Base-by-base conservation (phyloP, 1,140 invertebrate species). In the Drosophila neocordata region DNA sequence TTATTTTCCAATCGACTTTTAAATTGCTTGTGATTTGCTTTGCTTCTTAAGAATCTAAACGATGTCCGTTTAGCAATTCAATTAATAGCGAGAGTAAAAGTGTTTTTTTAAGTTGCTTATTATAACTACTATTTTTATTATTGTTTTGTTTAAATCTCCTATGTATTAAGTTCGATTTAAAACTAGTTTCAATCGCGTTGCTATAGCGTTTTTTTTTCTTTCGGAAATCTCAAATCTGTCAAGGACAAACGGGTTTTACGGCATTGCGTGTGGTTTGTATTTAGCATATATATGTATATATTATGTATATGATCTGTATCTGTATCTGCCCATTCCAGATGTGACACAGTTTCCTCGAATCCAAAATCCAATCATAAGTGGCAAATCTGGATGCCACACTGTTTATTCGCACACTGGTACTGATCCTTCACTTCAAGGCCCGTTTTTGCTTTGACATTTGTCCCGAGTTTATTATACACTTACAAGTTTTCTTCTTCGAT, bases 261-360 rank as follows among this genome's bases (percentile, higher is more conserved):
- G 31, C 66, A 77, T 75, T 76, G 65, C 72, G 73, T 76, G 73
- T 53, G 53, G 6, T 53, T 48, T 65, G 48, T 59, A 51, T 71
- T 76, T 77, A 75, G 73, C 73, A 76, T 76, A 77, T 77, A 77
- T 64, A 76, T 76, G 60, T 73, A 75, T 75, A 75, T 75, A 75
- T 75, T 75, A 75, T 75, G 72, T 75, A 65, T 56, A 53, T 70
- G 57, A 38, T 62, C 11, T 13, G 44, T 31, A 31, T 37, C 37
- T 12, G 13, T 7, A 5, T 7, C 34, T 22, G 12, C 58, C 68
- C 68, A n/a, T 34, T 38, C 31, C 13, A 70, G 71, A 73, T 68
- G 70, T 74, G 72, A 75, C 72, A 75, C 72, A 75, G 70, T 73
- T 73, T 72, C 27, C 53, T 72, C n/a, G 13, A 24, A 41, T 8